A percentile compares a stretch with the other conserved stretches of the same genome.
phyloP scores from a whole-genome alignment of 2,888 invertebrate genomes.

The Ichneumoninae sp. region DNA sequence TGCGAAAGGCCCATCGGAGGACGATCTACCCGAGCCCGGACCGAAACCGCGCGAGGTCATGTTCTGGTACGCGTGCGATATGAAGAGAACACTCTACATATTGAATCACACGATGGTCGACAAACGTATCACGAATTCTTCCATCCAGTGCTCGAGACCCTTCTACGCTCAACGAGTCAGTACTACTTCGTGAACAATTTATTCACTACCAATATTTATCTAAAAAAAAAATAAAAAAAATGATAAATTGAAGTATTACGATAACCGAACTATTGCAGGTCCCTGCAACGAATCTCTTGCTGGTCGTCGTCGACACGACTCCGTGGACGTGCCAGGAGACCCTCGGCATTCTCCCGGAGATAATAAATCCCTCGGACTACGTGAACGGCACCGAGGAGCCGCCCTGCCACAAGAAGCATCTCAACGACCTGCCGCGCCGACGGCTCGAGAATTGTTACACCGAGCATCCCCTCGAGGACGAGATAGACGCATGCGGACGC shows the following conservation, averaged over 20 bases:
- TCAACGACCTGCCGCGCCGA: constrained; percentile 89
- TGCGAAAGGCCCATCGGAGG: constrained; percentile 79
- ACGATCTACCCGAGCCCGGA: constrained; percentile 82
- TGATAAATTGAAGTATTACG: not conserved
- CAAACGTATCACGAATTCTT: constrained; percentile 82
- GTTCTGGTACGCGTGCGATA: constrained; percentile 89
- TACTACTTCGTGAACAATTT: constrained; percentile 17
- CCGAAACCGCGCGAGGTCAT: constrained; percentile 74
- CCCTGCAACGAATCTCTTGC: constrained; percentile 91
- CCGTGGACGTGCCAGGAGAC: constrained; percentile 85
- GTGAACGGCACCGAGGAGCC: constrained; percentile 84
- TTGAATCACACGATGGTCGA: constrained; percentile 86
- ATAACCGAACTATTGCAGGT: constrained; percentile 82
- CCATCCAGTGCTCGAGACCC: constrained; percentile 85
- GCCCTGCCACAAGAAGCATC: constrained; percentile 91
- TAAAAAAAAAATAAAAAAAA: no score
- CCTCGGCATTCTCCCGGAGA: constrained; percentile 85
- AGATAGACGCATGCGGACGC: constrained; percentile 85
- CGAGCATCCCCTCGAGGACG: constrained; percentile 88
- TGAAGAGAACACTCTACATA: constrained; percentile 89
- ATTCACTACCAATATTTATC: not conserved
- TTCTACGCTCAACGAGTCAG: constrained; percentile 89
- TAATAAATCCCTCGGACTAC: constrained; percentile 83
- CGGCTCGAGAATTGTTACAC: constrained; percentile 91
- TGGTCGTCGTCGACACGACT: constrained; percentile 89